Base-by-base conservation (phyloP, 2,113 vertebrate genomes). In the Indri indri region DNA sequence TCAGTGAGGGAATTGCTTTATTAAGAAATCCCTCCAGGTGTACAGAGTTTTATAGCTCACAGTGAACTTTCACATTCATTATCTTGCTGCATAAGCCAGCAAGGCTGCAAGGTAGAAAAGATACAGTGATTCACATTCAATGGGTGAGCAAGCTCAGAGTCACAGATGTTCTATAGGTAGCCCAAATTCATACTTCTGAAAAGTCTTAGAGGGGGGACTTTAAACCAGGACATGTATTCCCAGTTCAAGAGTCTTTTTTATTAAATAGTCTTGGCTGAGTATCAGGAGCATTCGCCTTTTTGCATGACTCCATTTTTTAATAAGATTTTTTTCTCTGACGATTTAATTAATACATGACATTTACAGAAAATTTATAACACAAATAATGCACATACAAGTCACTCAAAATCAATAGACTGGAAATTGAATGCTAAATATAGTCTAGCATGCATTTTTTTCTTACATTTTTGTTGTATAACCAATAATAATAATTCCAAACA, bases 1-100 rank as follows among this genome's bases (percentile, higher is more conserved):
- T 91, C 54, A 77, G 47, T 77, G 76, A 84, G 50, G 59, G 52
- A 90, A 94, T 73, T 90, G 37, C 71, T 92, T 96, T 97, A 88
- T 96, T 94, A 95, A 90, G 92, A 93, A 93, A 92, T 77, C 27
- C 6, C 93, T 88, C 42, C 42, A 17, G 23, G 50, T 66, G 18
- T 83, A 18, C 59, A 20, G n/a, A 57, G 30, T 84, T 95, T 96
- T 83, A 68, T 74, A 54, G 37, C 25, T 71, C 50, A 81, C 4
- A 0, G 30, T 94, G 87, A 94, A 92, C 54, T 73, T 80, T 59
- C 45, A 54, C 42, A 70, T 91, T 94, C 52, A 45, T 92, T 87
- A 74, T 59, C n/a, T 65, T 81, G 27, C 74, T 81, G 37, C 76
- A 66, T 89, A 61, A 85, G 65, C 63, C 52, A 84, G 34, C 45